Evolutionary conservation across 2,797 vertebrate species (phyloP), one percentile per base, ranked within the genome.

Genomic region (Galaxias olidus): DNA sequence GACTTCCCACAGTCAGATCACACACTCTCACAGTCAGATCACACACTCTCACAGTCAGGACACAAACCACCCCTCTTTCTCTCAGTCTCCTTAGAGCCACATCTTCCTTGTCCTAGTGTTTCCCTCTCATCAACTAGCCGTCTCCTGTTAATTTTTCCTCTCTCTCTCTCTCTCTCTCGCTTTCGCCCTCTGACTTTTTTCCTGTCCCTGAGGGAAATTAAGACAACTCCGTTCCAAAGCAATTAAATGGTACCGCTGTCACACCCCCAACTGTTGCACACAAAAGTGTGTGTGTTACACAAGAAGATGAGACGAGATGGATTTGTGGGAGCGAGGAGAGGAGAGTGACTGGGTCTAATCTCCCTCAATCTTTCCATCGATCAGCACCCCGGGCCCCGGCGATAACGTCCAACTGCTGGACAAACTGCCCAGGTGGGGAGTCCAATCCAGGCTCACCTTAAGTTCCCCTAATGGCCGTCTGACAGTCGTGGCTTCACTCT

Each of bases 181-280:
- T 48, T 41, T 43, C 30, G 50, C 50, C 17, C 44, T 52, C 51
- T 62, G 48, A 44, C 61, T 72, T 58, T 59, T 54, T 52, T 50
- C 61, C 47, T 30, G 61, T 75, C 75, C 82, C 71, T 59, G 18
- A 72, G 71, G 84, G 75, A 82, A 83, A 85, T 87, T 68, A 79
- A 65, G 72, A 83, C 47, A 72, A 83, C 80, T 83, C 49, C 54
- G 77, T 82, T 79, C 73, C 77, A 69, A 66, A 72, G 77, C 69
- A 80, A 86, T 88, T 83, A 87, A 84, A 84, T 46, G 45, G 54
- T 65, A 60, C 69, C 69, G 57, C 73, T 74, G 78, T 72, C 79
- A 72, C 58, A 48, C 63, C 59, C 41, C n/a, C 9, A 40, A 61
- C n/a, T n/a, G 42, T 20, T n/a, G 15, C 15, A 15, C 47, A 20